Conservation (phyloP, 2,797 vertebrate species). For the Crossoptilon crossoptilon region DNA sequence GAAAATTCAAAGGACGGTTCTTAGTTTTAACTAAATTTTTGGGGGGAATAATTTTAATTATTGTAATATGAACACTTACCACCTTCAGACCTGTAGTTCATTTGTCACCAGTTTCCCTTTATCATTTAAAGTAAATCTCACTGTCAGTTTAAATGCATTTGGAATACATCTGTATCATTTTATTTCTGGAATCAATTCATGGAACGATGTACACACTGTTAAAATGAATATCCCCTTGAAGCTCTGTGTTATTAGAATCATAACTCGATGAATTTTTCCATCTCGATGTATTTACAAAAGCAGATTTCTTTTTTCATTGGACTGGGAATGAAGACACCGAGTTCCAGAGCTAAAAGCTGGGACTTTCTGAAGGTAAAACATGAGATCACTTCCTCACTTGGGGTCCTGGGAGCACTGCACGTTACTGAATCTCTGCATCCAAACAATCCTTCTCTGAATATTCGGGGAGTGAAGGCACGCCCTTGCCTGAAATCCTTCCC, state of each 20-base stretch:
- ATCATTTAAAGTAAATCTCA: neutral
- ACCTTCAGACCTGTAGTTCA: neutral
- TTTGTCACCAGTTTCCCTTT: neutral
- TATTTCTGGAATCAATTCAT: neutral
- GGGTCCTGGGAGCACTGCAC: neutral
- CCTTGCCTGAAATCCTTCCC: neutral
- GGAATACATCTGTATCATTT: neutral
- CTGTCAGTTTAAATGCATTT: neutral
- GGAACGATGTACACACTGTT: fast-evolving
- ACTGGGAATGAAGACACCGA: neutral
- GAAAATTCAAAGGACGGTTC: fast-evolving
- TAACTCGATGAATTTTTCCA: neutral
- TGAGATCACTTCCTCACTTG: neutral
- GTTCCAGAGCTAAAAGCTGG: neutral
- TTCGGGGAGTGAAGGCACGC: neutral
- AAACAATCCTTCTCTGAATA: neutral
- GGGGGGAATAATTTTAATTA: fast-evolving
- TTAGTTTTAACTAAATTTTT: neutral
- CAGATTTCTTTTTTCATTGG: neutral
- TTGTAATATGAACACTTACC: neutral
- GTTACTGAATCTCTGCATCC: neutral
- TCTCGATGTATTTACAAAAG: neutral
- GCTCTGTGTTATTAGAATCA: neutral
- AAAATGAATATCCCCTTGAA: neutral
- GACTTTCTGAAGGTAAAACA: neutral